These are phyloP conservation scores for Heliangelus exortis DNA, from an alignment of 2,797 vertebrate species.

Conservation along the genomic window DNA sequence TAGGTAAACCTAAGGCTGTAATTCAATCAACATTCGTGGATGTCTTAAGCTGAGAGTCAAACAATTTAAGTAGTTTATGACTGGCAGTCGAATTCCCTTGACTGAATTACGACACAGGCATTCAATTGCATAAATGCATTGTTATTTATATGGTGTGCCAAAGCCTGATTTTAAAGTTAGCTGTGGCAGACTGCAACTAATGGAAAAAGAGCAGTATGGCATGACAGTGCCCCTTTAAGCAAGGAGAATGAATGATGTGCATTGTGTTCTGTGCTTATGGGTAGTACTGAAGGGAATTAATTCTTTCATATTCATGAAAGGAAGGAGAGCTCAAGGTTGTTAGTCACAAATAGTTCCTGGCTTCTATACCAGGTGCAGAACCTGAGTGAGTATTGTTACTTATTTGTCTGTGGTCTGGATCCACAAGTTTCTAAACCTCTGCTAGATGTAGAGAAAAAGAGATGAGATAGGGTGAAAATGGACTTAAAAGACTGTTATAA, in stretches of 20 bases:
- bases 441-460: neutral
- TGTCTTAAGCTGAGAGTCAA: constrained; percentile 38
- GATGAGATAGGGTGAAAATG: neutral
- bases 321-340: neutral
- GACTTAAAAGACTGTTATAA: neutral
- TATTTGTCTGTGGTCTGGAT: neutral
- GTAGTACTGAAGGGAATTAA: neutral
- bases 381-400: neutral
- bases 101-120: constrained; percentile 56
- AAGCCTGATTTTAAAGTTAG: constrained; percentile 38
- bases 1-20: constrained; percentile 42
- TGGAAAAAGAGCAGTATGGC: constrained; percentile 22
- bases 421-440: neutral
- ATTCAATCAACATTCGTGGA: constrained; percentile 44
- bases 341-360: neutral
- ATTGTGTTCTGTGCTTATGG: neutral
- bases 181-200: constrained; percentile 39
- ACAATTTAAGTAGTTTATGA: constrained; percentile 53
- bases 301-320: neutral
- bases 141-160: constrained; percentile 55
- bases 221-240: neutral
- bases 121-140: constrained; percentile 60
- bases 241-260: constrained; percentile 34
- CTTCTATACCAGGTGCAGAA: neutral
- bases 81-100: constrained; percentile 26